Conservation (phyloP, 2,888 invertebrate species). For the Rhamphomyia laevipes region DNA sequence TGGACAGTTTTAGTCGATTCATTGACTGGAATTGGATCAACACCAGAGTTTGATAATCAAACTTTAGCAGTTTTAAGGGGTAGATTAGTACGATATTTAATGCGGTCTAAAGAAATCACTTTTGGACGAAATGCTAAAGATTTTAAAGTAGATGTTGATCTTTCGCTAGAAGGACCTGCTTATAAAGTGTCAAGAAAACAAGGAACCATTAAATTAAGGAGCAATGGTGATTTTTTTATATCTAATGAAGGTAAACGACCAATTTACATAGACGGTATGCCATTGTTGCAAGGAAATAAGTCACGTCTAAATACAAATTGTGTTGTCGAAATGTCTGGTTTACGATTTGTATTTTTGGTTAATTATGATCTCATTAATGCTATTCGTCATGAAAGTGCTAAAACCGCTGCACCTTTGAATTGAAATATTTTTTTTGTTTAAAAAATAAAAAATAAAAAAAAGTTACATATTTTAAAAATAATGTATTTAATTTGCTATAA, state of each 20-base stretch:
- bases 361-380: slow-evolving; percentile 85
- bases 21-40: slow-evolving; percentile 63
- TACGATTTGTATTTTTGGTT: slow-evolving; percentile 85
- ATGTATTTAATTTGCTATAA: too few relatives aligned
- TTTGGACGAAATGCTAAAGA: slow-evolving; percentile 84
- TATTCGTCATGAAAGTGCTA: slow-evolving; percentile 78
- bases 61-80: slow-evolving; percentile 88
- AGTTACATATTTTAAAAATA: too few relatives aligned
- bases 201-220: slow-evolving; percentile 77
- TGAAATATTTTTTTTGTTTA: slow-evolving; percentile 8
- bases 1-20: slow-evolving; percentile 92
- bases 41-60: slow-evolving; percentile 84
- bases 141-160: slow-evolving; percentile 82
- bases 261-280: slow-evolving; percentile 87
- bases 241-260: slow-evolving; percentile 91
- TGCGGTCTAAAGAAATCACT: slow-evolving; percentile 90
- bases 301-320: slow-evolving; percentile 86
- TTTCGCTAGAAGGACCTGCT: slow-evolving; percentile 87
- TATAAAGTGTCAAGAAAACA: slow-evolving; percentile 88
- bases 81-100: slow-evolving; percentile 81
- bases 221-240: slow-evolving; percentile 90
- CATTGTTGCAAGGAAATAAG: slow-evolving; percentile 78
- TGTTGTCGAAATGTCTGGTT: slow-evolving; percentile 86
- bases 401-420: slow-evolving; percentile 49
- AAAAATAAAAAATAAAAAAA: too few relatives aligned